These are phyloP conservation scores for Holotrichia oblita DNA, from an alignment of 1,140 invertebrate species.

Conservation along the genomic window DNA sequence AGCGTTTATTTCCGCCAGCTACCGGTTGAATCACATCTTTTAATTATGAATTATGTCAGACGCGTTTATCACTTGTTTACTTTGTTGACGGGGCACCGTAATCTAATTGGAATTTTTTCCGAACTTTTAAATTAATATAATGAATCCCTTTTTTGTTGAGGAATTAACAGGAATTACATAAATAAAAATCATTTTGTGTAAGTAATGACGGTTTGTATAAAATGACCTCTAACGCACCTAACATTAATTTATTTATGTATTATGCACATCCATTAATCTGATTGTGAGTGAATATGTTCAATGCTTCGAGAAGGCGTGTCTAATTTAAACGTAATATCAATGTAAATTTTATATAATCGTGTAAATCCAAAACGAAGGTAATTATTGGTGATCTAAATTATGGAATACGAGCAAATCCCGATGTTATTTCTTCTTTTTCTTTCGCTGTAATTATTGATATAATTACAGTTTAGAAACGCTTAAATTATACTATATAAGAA, in stretches of 20 bases:
- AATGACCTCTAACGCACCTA: background rate
- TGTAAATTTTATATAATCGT: conserved; percentile 16
- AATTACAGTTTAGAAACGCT: background rate
- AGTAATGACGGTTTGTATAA: background rate
- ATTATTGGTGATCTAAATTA: background rate
- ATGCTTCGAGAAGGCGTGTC: background rate
- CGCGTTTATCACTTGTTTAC: background rate
- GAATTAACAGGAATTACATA: too few relatives aligned
- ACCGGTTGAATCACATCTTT: conserved; percentile 1
- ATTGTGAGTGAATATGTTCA: background rate
- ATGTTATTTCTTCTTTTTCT: conserved; percentile 3
- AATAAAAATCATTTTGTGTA: background rate
- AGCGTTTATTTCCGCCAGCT: background rate
- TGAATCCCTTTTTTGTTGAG: too few relatives aligned
- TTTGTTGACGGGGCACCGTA: background rate
- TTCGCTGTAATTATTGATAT: background rate
- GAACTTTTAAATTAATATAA: background rate
- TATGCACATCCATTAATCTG: background rate
- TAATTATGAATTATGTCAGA: background rate
- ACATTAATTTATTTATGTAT: background rate
- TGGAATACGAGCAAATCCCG: background rate
- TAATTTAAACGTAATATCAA: conserved; percentile 17
- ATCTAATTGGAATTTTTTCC: background rate
- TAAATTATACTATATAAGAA: conserved; percentile 5
- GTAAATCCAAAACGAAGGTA: background rate